Percentiles rank a stretch among this genome's conserved stretches.
These are phyloP conservation scores for Myxocyprinus asiaticus DNA, from an alignment of 2,113 vertebrate species.

Conservation along the genomic window DNA sequence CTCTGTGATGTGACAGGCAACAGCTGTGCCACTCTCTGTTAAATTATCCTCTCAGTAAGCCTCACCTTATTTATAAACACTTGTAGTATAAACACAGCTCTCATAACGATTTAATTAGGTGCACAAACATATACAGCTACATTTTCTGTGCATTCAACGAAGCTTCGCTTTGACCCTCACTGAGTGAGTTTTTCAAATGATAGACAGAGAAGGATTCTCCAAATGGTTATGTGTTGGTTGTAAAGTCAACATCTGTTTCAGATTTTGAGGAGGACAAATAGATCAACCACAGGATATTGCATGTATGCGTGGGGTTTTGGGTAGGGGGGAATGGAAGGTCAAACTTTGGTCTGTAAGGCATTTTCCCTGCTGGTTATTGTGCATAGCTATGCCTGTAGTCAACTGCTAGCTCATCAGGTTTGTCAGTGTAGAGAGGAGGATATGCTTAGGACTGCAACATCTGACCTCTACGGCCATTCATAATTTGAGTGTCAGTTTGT, in stretches of 20 bases:
- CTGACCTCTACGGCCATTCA: constrained; percentile 7
- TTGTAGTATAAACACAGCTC: constrained; percentile 31
- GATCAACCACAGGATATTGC: constrained; percentile 81
- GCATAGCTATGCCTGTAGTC: constrained; percentile 6
- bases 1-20: constrained; percentile 60
- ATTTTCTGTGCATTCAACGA: constrained; percentile 20
- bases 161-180: constrained; percentile 23
- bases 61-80: constrained; percentile 42
- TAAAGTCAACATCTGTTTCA: constrained; percentile 76
- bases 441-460: constrained; percentile 18
- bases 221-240: constrained; percentile 43
- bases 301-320: constrained; percentile 56
- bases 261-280: constrained; percentile 71
- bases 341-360: constrained; percentile 42
- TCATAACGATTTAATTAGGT: constrained; percentile 49
- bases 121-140: constrained; percentile 36
- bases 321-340: constrained; percentile 38
- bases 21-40: constrained; percentile 58
- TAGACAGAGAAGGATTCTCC: constrained; percentile 47
- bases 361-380: constrained; percentile 28
- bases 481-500: constrained; percentile 3
- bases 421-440: constrained; percentile 2
- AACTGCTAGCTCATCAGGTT: constrained; percentile 38
- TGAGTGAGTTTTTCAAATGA: constrained; percentile 12
- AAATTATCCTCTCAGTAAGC: constrained; percentile 27